Conservation (phyloP, 2,113 vertebrate species). For the Oriolus oriolus region DNA sequence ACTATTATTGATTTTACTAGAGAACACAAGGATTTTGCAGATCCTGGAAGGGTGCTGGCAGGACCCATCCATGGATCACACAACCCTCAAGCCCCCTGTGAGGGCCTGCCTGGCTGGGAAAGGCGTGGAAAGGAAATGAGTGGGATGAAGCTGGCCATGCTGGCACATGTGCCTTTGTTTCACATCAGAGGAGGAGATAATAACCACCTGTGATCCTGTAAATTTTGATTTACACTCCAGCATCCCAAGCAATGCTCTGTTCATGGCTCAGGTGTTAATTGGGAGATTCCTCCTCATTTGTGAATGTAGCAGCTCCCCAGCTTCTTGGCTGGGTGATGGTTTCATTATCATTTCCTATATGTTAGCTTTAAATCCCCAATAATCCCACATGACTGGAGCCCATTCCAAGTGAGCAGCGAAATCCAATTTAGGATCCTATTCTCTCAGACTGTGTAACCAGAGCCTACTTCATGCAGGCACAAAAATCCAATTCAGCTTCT, state of each 20-base stretch:
- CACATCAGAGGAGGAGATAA: neutral
- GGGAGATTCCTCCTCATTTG: neutral
- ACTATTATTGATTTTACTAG: neutral
- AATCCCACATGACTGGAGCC: conserved; percentile 15
- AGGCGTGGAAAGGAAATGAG: neutral
- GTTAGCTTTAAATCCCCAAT: conserved; percentile 34
- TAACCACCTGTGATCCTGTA: neutral
- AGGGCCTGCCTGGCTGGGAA: neutral
- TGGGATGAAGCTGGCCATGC: neutral
- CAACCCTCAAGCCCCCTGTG: fast-evolving
- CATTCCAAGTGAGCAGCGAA: neutral
- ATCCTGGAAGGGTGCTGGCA: fast-evolving
- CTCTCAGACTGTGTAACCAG: neutral
- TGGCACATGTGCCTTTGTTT: neutral
- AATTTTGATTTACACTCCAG: neutral
- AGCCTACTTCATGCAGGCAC: neutral
- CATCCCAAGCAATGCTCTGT: neutral
- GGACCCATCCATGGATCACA: neutral
- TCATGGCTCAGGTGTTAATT: neutral
- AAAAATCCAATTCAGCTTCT: conserved; percentile 19
- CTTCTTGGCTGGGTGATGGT: neutral
- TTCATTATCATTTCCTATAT: neutral
- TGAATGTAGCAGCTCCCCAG: neutral
- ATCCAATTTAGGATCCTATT: conserved; percentile 53
- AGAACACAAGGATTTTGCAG: neutral